Conservation (phyloP, 2,888 invertebrate species). For the Metacarcinus magister region DNA sequence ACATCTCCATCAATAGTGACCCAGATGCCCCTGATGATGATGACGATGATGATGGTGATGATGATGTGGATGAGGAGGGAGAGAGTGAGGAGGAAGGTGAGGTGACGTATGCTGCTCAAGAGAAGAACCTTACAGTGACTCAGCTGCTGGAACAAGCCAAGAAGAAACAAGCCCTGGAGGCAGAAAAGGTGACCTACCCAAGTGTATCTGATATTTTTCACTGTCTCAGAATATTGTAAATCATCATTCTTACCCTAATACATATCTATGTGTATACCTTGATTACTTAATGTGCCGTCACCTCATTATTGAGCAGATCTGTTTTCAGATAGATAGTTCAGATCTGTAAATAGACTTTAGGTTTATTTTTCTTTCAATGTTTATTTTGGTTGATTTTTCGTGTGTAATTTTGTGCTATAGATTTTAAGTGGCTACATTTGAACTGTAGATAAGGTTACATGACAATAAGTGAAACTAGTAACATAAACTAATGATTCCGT, state of each 20-base stretch:
- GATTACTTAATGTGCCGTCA: too few relatives aligned
- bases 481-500: neutral
- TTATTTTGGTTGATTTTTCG: too few relatives aligned
- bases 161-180: slow-evolving; percentile 85
- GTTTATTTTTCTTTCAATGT: too few relatives aligned
- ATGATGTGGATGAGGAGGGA: slow-evolving; percentile 90
- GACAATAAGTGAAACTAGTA: neutral
- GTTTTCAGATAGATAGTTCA: too few relatives aligned
- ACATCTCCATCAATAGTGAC: slow-evolving; percentile 87
- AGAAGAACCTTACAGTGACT: slow-evolving; percentile 82
- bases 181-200: slow-evolving; percentile 80
- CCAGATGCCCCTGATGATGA: slow-evolving; percentile 87
- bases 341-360: too few relatives aligned
- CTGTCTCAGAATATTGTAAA: neutral
- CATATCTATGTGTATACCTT: too few relatives aligned
- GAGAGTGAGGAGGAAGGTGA: slow-evolving; percentile 71
- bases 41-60: slow-evolving; percentile 91
- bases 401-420: neutral
- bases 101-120: slow-evolving; percentile 43
- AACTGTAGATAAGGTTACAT: neutral
- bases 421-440: neutral
- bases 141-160: slow-evolving; percentile 87
- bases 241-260: too few relatives aligned
- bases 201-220: neutral
- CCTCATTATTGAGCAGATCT: too few relatives aligned